Evolutionary conservation across 2,113 vertebrate genomes (phyloP).

Genomic region (Glaucomys volans): DNA sequence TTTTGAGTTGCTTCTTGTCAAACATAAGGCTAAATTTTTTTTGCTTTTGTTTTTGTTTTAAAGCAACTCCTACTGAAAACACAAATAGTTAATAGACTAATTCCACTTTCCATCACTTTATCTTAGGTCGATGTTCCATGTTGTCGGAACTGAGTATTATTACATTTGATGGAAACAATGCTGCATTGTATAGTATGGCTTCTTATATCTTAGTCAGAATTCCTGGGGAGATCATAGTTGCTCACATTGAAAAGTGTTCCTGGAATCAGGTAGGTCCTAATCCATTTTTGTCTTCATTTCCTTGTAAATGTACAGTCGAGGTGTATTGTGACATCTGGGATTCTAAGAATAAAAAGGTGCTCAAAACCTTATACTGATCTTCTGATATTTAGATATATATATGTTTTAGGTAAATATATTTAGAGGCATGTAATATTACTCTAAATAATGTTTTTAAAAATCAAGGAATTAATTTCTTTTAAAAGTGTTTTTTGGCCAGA

Average conservation of each 20-base stretch:
- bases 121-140: conserved; percentile 95
- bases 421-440: conserved; percentile 5
- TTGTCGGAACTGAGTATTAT: conserved; percentile 97
- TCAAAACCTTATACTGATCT: neutral
- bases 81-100: neutral
- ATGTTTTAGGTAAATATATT: neutral
- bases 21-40: neutral
- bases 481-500: conserved; percentile 35
- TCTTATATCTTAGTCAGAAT: conserved; percentile 96
- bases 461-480: neutral
- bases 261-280: conserved; percentile 91
- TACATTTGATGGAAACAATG: conserved; percentile 98
- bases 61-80: neutral
- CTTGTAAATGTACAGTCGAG: neutral
- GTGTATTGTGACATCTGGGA: neutral
- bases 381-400: conserved; percentile 1
- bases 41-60: no score
- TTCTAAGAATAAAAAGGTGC: neutral
- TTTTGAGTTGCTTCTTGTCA: conserved; percentile 1
- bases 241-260: conserved; percentile 96
- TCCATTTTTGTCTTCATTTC: neutral
- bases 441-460: conserved; percentile 37
- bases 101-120: neutral
- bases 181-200: conserved; percentile 95
- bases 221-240: conserved; percentile 94